Percentiles rank a stretch among this genome's conserved stretches.
Conservation (phyloP, 2,113 vertebrate genomes). For the Bagarius yarrelli region DNA sequence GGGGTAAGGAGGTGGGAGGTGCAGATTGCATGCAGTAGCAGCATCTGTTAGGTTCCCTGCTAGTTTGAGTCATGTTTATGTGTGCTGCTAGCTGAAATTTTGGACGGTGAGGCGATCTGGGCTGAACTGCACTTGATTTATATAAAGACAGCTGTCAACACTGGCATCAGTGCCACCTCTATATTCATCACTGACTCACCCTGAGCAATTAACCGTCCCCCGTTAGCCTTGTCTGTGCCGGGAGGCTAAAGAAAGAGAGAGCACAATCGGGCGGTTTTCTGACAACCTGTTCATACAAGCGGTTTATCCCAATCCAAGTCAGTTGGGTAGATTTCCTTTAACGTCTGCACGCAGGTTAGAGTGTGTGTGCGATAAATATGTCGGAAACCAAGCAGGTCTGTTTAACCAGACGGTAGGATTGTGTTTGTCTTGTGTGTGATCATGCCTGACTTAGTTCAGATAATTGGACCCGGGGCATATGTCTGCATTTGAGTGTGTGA, state of each 20-base stretch:
- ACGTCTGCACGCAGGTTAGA: not conserved
- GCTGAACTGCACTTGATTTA: conserved; percentile 47
- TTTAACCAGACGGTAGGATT: conserved; percentile 39
- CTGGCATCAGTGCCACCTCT: conserved; percentile 39
- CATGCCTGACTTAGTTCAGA: conserved; percentile 40
- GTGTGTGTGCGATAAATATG: conserved; percentile 10
- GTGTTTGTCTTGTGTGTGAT: conserved; percentile 42
- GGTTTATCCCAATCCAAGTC: not conserved
- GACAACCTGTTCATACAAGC: conserved; percentile 36
- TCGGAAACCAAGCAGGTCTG: conserved; percentile 41
- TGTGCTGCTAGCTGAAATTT: conserved; percentile 35
- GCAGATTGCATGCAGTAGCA: conserved; percentile 32
- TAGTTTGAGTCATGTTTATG: conserved; percentile 46
- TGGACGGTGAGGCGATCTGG: conserved; percentile 34
- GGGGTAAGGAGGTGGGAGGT: conserved; percentile 32
- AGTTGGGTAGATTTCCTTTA: not conserved
- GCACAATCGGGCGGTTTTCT: not conserved
- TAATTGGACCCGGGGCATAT: conserved; percentile 33
- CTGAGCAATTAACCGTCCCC: conserved; percentile 47
- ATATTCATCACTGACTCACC: conserved; percentile 52
- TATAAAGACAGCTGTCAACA: conserved; percentile 57
- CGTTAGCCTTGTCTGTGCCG: conserved; percentile 42
- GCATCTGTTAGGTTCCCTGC: conserved; percentile 46
- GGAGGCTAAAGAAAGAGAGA: conserved; percentile 26
- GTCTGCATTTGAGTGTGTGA: conserved; percentile 36